Base-by-base conservation (phyloP, 1,140 invertebrate genomes). In the Drosophila eugracilis region DNA sequence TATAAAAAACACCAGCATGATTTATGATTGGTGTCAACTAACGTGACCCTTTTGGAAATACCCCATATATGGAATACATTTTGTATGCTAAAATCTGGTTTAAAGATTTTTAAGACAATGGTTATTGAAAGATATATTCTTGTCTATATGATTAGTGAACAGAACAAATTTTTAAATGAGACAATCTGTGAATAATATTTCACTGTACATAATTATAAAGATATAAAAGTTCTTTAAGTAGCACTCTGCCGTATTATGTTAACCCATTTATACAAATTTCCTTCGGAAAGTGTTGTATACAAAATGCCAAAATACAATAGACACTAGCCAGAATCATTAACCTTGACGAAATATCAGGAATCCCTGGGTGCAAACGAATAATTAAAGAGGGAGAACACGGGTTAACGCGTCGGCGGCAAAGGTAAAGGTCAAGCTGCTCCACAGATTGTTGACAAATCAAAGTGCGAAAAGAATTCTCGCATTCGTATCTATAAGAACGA, bases 391-490 rank as follows among this genome's bases (percentile, higher is more conserved):
- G 21, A 45, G 22, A 45, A 45, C n/a, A n/a, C n/a, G 42, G 42
- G 21, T 26, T 44, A 24, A 44, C 22, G 15, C 14, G 22, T 45
- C 26, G 42, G 42, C 42, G 22, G 22, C 42, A 45, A 45, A 45
- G 42, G n/a, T 45, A 45, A 45, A 45, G 42, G 42, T 45, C 42
- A 45, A 45, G 42, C 4, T 14, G n/a, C 22, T 14, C 12, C 42
- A n/a, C n/a, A 15, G 42, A 45, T 26, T 45, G 42, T 45, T 26
- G 42, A 45, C 42, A 47, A 28, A 47, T 28, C 44, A 47, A 47
- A 47, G 44, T 28, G 44, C 44, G 44, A 28, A 74, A 45, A 24
- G 9, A 54, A 22, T 65, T 15, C 36, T 39, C 36, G 36, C 7
- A 39, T 17, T 37, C 42, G 53, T 24, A 9, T 54, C 14, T 49